Conservation (phyloP, 2,888 invertebrate genomes). For the Camponotus fellah region DNA sequence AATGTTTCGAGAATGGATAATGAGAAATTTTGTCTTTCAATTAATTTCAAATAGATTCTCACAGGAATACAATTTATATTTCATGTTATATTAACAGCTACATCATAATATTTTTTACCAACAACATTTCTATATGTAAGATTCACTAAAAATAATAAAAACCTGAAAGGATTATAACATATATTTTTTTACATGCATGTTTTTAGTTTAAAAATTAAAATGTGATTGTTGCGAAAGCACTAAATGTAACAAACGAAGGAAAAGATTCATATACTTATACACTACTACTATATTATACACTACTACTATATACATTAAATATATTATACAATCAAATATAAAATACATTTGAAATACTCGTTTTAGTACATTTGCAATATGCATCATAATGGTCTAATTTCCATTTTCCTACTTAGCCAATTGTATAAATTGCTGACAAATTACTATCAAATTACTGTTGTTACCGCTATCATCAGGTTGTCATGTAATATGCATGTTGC, state of each 20-base stretch:
- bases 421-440: conserved; percentile 32
- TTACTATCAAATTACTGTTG: conserved; percentile 29
- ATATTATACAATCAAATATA: not conserved
- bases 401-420: conserved; percentile 25
- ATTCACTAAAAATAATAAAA: not conserved
- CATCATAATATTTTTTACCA: not conserved
- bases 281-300: too few relatives aligned
- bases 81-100: conserved; percentile 6
- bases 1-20: not conserved
- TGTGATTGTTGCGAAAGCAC: not conserved
- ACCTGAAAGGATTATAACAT: not conserved
- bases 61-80: conserved; percentile 2
- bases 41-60: conserved; percentile 16
- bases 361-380: not conserved
- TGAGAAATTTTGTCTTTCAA: conserved; percentile 15
- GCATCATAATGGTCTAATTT: conserved; percentile 26
- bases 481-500: conserved; percentile 24
- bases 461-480: not conserved
- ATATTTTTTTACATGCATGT: not conserved
- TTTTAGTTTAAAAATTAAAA: not conserved
- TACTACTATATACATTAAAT: too few relatives aligned
- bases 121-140: not conserved
- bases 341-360: not conserved
- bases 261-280: not conserved
- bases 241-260: not conserved